Percentiles rank a stretch among this genome's conserved stretches.
Evolutionary conservation across 2,113 vertebrate genomes (phyloP).

Genomic region (Dipodomys spectabilis): DNA sequence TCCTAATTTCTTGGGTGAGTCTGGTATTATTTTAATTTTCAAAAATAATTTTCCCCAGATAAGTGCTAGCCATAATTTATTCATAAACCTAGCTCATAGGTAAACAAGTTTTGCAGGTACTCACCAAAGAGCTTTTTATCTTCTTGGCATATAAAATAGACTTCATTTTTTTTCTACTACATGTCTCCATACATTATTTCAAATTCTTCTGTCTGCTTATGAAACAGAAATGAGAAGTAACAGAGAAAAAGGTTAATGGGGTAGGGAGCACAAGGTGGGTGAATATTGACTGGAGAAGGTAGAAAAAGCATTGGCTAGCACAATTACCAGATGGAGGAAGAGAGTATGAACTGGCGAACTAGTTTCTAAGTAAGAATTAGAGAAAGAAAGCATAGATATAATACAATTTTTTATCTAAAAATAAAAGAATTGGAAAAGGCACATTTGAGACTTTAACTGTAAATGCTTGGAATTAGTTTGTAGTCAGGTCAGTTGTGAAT

Average conservation of each 20-base stretch:
- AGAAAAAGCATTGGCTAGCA: neutral
- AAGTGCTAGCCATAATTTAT: slow-evolving; percentile 27
- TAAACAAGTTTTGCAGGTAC: neutral
- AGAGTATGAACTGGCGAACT: neutral
- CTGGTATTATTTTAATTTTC: slow-evolving; percentile 40
- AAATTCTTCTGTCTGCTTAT: neutral
- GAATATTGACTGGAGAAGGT: neutral
- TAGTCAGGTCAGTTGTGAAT: neutral
- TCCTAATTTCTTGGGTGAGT: slow-evolving; percentile 98
- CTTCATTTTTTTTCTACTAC: neutral
- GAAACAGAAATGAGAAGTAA: neutral
- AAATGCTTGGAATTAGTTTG: slow-evolving; percentile 1
- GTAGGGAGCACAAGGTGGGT: neutral
- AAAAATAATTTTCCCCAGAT: neutral
- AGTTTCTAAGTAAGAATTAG: neutral
- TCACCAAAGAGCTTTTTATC: neutral
- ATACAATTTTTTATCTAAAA: neutral
- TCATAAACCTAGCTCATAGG: neutral
- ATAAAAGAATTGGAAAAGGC: neutral
- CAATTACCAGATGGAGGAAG: neutral
- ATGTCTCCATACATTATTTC: neutral
- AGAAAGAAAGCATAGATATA: neutral
- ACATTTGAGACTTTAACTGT: neutral
- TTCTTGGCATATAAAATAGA: neutral
- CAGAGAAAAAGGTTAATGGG: neutral